phyloP scores from a whole-genome alignment of 2,888 invertebrate species.

The Druceiella hillmani region DNA sequence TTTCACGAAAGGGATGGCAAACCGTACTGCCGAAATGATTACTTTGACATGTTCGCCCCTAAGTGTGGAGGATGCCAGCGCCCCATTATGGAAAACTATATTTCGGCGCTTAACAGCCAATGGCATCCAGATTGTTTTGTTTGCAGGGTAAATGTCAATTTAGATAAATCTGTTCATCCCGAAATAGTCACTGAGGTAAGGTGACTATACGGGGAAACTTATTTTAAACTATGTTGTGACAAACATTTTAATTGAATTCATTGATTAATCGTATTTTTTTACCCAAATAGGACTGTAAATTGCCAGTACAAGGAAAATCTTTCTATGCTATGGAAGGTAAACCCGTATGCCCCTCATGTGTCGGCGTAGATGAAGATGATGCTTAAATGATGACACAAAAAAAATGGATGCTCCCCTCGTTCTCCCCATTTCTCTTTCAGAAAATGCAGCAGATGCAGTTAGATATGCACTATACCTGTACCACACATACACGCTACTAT shows the following conservation, averaged over 20 bases:
- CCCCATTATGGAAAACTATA: constrained; percentile 97
- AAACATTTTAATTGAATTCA: constrained; percentile 9
- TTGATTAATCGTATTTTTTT: constrained; percentile 29
- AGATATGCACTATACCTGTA: too few species aligned
- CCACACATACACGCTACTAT: too few species aligned
- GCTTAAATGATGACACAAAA: constrained; percentile 39
- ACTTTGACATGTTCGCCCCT: constrained; percentile 97
- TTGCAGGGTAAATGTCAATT: constrained; percentile 79
- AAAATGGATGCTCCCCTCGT: constrained; percentile 42
- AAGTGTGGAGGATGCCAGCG: constrained; percentile 95
- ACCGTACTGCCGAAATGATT: constrained; percentile 93
- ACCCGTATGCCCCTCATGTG: constrained; percentile 92
- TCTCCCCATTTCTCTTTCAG: too few species aligned
- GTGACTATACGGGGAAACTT: constrained; percentile 5
- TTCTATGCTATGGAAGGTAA: constrained; percentile 97
- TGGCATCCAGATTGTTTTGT: constrained; percentile 99
- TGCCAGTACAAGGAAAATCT: constrained; percentile 87
- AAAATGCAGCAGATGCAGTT: too few species aligned
- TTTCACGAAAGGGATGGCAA: constrained; percentile 96
- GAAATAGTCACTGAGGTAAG: too few species aligned
- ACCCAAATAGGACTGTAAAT: constrained; percentile 82
- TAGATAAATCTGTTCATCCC: constrained; percentile 7
- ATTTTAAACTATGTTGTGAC: constrained; percentile 14
- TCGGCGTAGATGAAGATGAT: constrained; percentile 85
- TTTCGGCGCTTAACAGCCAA: constrained; percentile 93